A percentile compares a stretch with the other conserved stretches of the same genome.
These are phyloP conservation scores for Odontomachus brunneus DNA, from an alignment of 1,140 invertebrate genomes.

Conservation along the genomic window DNA sequence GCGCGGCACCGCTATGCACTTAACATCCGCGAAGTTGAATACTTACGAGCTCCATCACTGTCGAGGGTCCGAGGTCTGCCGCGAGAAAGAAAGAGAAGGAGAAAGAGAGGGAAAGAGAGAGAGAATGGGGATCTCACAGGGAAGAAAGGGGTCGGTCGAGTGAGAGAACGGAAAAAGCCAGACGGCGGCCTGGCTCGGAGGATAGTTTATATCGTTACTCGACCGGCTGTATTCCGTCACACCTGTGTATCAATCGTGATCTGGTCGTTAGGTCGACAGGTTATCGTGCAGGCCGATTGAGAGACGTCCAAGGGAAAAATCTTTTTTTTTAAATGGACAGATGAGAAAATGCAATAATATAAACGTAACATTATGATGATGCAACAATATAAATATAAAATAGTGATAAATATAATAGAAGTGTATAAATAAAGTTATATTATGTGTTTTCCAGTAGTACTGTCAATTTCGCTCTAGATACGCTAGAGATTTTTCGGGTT, in stretches of 20 bases:
- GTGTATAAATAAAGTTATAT: too few relatives aligned
- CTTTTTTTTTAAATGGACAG: too few relatives aligned
- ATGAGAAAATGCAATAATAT: too few relatives aligned
- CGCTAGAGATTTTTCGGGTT: too few relatives aligned
- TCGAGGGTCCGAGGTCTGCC: background rate
- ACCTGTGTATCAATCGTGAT: conserved; percentile 6
- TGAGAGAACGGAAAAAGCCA: conserved; percentile 19
- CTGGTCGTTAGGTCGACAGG: background rate
- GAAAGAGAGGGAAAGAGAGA: conserved; percentile 7
- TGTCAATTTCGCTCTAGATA: too few relatives aligned
- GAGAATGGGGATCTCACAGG: too few relatives aligned
- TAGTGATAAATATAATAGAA: background rate
- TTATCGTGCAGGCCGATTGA: background rate
- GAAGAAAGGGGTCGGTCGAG: background rate
- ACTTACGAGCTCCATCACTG: conserved; percentile 46
- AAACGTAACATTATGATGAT: too few relatives aligned
- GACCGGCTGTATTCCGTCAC: background rate
- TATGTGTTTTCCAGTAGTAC: too few relatives aligned
- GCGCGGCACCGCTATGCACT: conserved; percentile 40
- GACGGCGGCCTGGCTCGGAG: background rate
- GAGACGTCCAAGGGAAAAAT: background rate
- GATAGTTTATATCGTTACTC: conserved; percentile 44
- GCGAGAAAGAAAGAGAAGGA: conserved; percentile 7
- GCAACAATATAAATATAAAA: background rate
- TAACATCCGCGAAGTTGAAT: conserved; percentile 44